These are phyloP conservation scores for Abramis brama DNA, from an alignment of 2,113 vertebrate species.

Conservation along the genomic window DNA sequence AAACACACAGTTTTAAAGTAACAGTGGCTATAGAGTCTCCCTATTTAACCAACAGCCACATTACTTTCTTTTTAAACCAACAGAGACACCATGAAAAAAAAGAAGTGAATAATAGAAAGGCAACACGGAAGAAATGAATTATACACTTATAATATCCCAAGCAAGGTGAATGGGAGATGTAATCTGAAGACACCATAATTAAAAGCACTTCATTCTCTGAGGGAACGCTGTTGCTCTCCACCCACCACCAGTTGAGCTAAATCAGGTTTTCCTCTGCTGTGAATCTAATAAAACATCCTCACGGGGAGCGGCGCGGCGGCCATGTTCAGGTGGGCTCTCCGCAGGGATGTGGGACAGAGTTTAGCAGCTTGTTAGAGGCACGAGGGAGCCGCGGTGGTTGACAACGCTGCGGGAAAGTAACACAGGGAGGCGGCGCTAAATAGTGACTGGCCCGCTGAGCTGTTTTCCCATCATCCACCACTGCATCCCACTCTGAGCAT, in stretches of 20 bases:
- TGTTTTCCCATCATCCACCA: conserved; percentile 46
- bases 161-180: not conserved
- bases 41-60: not conserved
- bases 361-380: conserved; percentile 59
- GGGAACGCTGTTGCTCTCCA: conserved; percentile 16
- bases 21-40: not conserved
- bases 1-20: conserved; percentile 1
- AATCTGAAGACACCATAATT: conserved; percentile 39
- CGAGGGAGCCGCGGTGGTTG: conserved; percentile 38
- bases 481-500: not conserved
- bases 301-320: not conserved
- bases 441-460: conserved; percentile 56
- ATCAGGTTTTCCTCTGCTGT: conserved; percentile 15
- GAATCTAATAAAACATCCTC: conserved; percentile 36
- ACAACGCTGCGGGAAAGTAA: conserved; percentile 48
- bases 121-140: not conserved
- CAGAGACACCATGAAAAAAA: not conserved
- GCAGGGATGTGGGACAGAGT: conserved; percentile 46
- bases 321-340: conserved; percentile 54
- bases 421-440: conserved; percentile 43
- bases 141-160: not conserved
- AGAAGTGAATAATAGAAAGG: conserved; percentile 16
- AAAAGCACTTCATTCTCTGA: conserved; percentile 50
- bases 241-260: conserved; percentile 33
- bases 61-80: conserved; percentile 15